Evolutionary conservation across 2,888 invertebrate genomes (phyloP).

Genomic region (Drosophila lacicola): DNA sequence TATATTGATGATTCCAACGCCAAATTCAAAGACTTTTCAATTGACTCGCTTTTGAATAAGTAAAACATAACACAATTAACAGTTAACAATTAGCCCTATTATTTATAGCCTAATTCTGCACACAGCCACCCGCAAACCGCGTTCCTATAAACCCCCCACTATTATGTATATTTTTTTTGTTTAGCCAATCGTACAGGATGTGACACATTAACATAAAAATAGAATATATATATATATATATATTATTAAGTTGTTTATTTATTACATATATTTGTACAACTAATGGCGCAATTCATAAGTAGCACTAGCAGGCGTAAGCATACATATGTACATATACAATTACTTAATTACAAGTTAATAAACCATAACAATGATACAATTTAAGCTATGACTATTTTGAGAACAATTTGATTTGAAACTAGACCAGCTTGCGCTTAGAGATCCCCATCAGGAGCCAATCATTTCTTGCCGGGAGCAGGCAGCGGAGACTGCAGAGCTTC

Average conservation of each 20-base stretch:
- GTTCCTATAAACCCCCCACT: conserved; percentile 56
- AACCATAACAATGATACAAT: conserved; percentile 59
- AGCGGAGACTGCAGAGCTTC: conserved; percentile 34
- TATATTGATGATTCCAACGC: conserved; percentile 83
- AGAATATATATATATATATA: conserved; percentile 38
- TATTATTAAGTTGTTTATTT: conserved; percentile 72
- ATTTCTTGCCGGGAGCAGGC: neutral
- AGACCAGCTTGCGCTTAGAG: too few relatives aligned
- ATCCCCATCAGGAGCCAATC: neutral
- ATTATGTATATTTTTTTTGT: conserved; percentile 39
- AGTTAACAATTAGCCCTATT: conserved; percentile 54
- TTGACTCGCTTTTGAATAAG: conserved; percentile 84
- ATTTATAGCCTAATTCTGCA: conserved; percentile 67
- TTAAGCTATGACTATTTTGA: conserved; percentile 17
- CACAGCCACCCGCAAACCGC: conserved; percentile 54
- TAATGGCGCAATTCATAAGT: conserved; percentile 59
- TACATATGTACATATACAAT: conserved; percentile 51
- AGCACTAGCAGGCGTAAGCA: conserved; percentile 51
- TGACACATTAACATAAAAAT: conserved; percentile 46
- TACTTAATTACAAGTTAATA: conserved; percentile 70
- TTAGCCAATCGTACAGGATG: conserved; percentile 67
- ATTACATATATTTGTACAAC: conserved; percentile 62
- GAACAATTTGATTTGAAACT: conserved; percentile 1
- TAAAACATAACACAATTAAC: conserved; percentile 39
- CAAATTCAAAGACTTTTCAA: conserved; percentile 85